A percentile compares a stretch with the other conserved stretches of the same genome.
phyloP scores from a whole-genome alignment of 2,797 vertebrate species.

The Onychomys torridus region DNA sequence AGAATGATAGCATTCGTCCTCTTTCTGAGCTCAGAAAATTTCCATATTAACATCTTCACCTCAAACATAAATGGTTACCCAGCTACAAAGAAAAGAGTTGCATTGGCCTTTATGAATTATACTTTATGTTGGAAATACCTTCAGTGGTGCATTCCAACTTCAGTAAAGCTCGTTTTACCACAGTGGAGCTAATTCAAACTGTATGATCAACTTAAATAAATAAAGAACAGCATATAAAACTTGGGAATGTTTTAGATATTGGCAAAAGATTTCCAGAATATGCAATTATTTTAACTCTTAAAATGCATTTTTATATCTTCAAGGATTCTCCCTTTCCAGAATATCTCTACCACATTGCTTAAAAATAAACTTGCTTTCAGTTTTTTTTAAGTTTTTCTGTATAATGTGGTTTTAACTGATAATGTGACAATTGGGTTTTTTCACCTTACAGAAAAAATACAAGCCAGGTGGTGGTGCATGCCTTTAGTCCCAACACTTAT shows the following conservation, averaged over 20 bases:
- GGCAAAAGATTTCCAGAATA: slow-evolving; percentile 76
- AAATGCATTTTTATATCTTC: slow-evolving; percentile 44
- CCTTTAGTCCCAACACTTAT: too few species aligned
- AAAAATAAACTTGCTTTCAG: slow-evolving; percentile 59
- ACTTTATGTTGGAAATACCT: slow-evolving; percentile 81
- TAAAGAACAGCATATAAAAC: slow-evolving; percentile 75
- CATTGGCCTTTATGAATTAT: slow-evolving; percentile 86
- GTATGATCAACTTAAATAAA: slow-evolving; percentile 83
- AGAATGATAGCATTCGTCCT: slow-evolving; percentile 86
- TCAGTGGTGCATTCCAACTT: slow-evolving; percentile 56
- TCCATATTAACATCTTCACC: slow-evolving; percentile 91
- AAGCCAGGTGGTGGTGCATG: too few species aligned
- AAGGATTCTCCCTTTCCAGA: slow-evolving; percentile 22
- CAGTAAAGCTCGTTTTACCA: slow-evolving; percentile 71
- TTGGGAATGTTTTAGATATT: slow-evolving; percentile 62
- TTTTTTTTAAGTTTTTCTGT: slow-evolving; percentile 69
- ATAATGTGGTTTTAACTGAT: slow-evolving; percentile 69
- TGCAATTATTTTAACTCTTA: slow-evolving; percentile 65
- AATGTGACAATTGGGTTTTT: slow-evolving; percentile 63
- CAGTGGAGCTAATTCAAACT: slow-evolving; percentile 86
- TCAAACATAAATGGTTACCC: slow-evolving; percentile 90
- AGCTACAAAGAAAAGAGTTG: slow-evolving; percentile 86
- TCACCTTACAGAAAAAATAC: slow-evolving; percentile 28
- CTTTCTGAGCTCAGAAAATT: slow-evolving; percentile 87
- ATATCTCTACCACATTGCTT: slow-evolving; percentile 50